Evolutionary conservation across 1,140 invertebrate species (phyloP).

Genomic region (Bombus haemorrhoidalis): DNA sequence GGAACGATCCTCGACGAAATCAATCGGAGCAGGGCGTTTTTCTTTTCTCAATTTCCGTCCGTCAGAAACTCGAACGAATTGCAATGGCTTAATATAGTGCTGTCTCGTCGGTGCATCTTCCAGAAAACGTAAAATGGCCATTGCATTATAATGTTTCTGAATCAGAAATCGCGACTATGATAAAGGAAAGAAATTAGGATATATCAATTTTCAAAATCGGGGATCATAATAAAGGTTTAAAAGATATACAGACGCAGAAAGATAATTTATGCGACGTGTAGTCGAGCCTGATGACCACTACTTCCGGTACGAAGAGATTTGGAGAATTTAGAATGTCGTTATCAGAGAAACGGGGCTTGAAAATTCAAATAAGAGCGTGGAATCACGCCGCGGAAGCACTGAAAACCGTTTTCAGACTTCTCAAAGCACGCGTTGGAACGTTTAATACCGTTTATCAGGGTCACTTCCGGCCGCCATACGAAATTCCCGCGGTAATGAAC

Average conservation of each 20-base stretch:
- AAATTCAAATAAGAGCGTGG: not conserved
- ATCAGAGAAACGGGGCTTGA: not conserved
- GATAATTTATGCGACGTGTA: not conserved
- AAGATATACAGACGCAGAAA: not conserved
- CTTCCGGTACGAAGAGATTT: not conserved
- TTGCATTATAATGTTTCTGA: not conserved
- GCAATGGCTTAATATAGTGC: not conserved
- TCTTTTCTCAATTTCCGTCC: conserved; percentile 16
- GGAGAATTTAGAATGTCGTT: not conserved
- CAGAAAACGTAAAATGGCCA: not conserved
- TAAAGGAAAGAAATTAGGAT: no score
- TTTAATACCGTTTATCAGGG: conserved; percentile 35
- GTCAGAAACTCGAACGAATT: conserved; percentile 3
- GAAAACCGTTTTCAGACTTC: conserved; percentile 25
- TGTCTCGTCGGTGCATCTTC: not conserved
- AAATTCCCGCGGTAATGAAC: conserved; percentile 24
- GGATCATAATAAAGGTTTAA: no score
- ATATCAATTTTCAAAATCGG: no score
- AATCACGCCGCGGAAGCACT: conserved; percentile 23
- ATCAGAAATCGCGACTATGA: no score
- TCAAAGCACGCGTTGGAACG: conserved; percentile 27
- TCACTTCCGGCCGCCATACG: not conserved
- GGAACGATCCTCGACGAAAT: not conserved
- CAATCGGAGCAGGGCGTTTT: conserved; percentile 4
- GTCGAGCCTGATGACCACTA: not conserved